Evolutionary conservation across 2,888 invertebrate genomes (phyloP), one percentile per base, ranked within the genome.

Genomic region (Ceriagrion tenellum): DNA sequence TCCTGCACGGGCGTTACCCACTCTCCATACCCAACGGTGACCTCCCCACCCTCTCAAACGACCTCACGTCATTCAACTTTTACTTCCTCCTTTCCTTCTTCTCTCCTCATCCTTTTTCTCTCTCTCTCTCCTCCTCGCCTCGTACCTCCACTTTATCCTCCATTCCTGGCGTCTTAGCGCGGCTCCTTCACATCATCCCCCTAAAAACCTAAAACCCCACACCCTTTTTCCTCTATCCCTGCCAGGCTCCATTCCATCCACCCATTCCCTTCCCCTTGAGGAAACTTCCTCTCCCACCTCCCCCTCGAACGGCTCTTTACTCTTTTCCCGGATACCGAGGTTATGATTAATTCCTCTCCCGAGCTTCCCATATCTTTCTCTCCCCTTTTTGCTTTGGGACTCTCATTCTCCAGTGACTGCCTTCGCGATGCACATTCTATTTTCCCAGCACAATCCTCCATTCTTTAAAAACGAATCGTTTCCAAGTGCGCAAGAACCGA

Each of bases 51-150:
- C 69, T 55, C 69, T 69, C 74, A 93, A 93, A 93, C 93, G 93
- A 93, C 93, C 93, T 74, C 93, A 93, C 93, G 93, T 93, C 93
- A 93, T 93, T 93, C 93, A 93, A 93, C 93, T 93, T 93, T 93
- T 93, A 93, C 93, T 69, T 93, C 93, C 81, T 35, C 40, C n/a
- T 12, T 8, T 47, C 63, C 47, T 88, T 88, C 40, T 23, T 20
- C 88, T n/a, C 59, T 47, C 63, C 47, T 88, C 47, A 30, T 23
- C 40, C 88, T 23, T 47, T 13, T 88, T 47, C 88, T n/a, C 47
- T 55, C 55, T 55, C n/a, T 55, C n/a, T 55, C 89, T 40, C 40
- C 18, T n/a, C 55, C 55, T 89, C 55, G 81, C 89, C 55, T 55
- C 89, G 89, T 89, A 47, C 55, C 89, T 89, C 89, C 89, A 89